Percentiles rank a stretch among this genome's conserved stretches.
phyloP scores from a whole-genome alignment of 1,140 invertebrate genomes.

The Eurosta solidaginis region DNA sequence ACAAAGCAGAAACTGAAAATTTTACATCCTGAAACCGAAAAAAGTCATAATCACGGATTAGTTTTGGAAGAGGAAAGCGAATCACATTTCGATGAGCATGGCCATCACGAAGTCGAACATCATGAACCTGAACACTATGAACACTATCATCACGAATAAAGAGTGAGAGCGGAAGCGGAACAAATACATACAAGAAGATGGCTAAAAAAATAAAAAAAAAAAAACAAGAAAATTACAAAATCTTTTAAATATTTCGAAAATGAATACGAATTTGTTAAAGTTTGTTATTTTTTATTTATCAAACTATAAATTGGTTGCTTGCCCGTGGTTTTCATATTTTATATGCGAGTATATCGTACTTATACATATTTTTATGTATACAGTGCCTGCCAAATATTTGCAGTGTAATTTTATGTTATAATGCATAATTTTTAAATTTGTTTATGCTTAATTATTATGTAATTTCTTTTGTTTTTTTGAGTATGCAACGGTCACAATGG shows the following conservation, averaged over 20 bases:
- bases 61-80: constrained; percentile 66
- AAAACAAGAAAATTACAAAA: background rate
- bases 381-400: too few species aligned
- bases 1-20: constrained; percentile 66
- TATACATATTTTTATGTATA: too few species aligned
- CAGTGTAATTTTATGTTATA: too few species aligned
- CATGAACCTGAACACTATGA: constrained; percentile 53
- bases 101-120: constrained; percentile 57
- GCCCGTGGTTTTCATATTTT: background rate
- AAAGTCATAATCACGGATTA: constrained; percentile 64
- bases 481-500: background rate
- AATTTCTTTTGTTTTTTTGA: background rate
- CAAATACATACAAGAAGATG: background rate
- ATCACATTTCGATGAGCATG: constrained; percentile 62
- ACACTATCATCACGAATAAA: constrained; percentile 41
- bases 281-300: background rate
- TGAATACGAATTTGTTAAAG: background rate
- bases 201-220: background rate
- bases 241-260: background rate
- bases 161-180: background rate
- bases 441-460: too few species aligned
- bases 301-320: background rate
- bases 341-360: background rate
- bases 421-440: too few species aligned
- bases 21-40: constrained; percentile 65